Conservation (phyloP, 1,140 invertebrate genomes). For the Drosophila pruinosa region DNA sequence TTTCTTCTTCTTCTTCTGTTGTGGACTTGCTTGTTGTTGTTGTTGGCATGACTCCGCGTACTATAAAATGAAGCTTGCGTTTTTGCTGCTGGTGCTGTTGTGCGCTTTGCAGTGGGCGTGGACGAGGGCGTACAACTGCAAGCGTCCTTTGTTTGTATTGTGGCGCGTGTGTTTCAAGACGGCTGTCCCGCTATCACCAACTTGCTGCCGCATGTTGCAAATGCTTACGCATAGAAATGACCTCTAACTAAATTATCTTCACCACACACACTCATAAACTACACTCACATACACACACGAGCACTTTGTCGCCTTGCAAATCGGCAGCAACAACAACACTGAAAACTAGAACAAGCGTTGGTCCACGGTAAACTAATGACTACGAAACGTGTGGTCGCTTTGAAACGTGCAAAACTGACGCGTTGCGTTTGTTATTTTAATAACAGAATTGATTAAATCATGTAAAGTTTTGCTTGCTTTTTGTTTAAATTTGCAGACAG, state of each 20-base stretch:
- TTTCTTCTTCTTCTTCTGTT: constrained; percentile 49
- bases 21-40: constrained; percentile 40
- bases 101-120: constrained; percentile 30
- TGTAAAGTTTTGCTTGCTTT: constrained; percentile 46
- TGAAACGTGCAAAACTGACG: constrained; percentile 21
- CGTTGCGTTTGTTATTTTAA: constrained; percentile 15
- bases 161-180: constrained; percentile 23
- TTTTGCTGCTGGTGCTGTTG: constrained; percentile 25
- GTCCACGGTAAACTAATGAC: not conserved
- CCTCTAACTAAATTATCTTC: constrained; percentile 50
- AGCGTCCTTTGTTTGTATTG: constrained; percentile 62
- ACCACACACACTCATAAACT: constrained; percentile 20
- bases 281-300: constrained; percentile 19
- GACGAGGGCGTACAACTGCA: constrained; percentile 51
- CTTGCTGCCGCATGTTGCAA: constrained; percentile 63
- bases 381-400: constrained; percentile 12
- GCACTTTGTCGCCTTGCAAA: constrained; percentile 41
- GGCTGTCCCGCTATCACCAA: constrained; percentile 36
- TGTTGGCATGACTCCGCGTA: constrained; percentile 69
- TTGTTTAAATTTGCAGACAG: constrained; percentile 71
- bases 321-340: constrained; percentile 37
- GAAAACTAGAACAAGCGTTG: not conserved
- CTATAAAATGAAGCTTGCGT: constrained; percentile 59
- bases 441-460: constrained; percentile 25
- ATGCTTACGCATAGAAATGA: constrained; percentile 53